Base-by-base conservation (phyloP, 2,888 invertebrate genomes). In the Apamea crenata region DNA sequence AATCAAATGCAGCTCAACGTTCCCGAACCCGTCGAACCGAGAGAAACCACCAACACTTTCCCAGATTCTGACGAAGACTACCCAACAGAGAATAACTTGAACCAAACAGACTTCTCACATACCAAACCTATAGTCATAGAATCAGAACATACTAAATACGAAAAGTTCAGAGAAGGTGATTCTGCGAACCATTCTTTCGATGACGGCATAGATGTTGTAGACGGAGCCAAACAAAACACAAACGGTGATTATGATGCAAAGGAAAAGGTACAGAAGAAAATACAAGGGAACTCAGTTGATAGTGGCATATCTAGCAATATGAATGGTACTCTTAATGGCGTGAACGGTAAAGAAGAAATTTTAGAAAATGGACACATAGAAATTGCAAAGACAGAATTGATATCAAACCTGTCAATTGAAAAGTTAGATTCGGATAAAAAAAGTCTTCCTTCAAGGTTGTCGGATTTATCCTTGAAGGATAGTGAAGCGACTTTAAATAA, bases 121-220 rank as follows among this genome's bases (percentile, higher is more conserved):
- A 96, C 96, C 0, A 94, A 96, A 91, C 96, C 96, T 0, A 97
- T 96, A 77, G 93, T 96, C 44, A 96, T 97, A 68, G 96, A 96
- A 85, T 96, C 96, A 0, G 96, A 96, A 81, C 92, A 94, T 73
- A 92, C 89, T 1, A 96, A 95, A 81, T 93, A 93, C 76, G 94
- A 95, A 2, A 94, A 94, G n/a, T 95, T 94, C 68, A 90, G 92
- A 74, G 94, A 94, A 89, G 82, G 82, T 0, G 96, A 96, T 81
- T 96, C 96, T 0, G 96, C 97, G 0, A 95, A 96, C 76, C 96
- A 96, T 90, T 96, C 96, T 0, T 96, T 96, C 77, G 96, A 96
- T 69, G 96, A 96, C 61, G 96, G 96, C 2, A 89, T 95, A 0
- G 97, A 97, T 73, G 96, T 95, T 0, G 95, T 96, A 0, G 97